These are phyloP conservation scores for Pinna nobilis DNA, from an alignment of 1,140 invertebrate genomes.

Conservation along the genomic window DNA sequence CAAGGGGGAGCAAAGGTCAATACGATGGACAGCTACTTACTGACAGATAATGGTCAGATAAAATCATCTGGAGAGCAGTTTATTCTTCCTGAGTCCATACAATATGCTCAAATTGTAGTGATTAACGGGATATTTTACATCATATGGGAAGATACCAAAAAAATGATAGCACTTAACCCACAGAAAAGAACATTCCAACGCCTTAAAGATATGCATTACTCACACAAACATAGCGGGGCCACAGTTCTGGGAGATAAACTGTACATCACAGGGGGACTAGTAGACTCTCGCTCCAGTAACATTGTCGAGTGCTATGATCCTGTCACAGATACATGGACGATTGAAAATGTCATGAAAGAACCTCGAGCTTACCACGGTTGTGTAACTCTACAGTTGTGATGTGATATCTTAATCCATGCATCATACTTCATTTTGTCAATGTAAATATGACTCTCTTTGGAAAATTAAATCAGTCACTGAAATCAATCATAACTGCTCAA, in stretches of 20 bases:
- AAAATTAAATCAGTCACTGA: too few species aligned
- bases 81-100: slow-evolving; percentile 67
- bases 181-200: slow-evolving; percentile 69
- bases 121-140: slow-evolving; percentile 71
- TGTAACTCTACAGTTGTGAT: slow-evolving; percentile 66
- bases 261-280: slow-evolving; percentile 89
- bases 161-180: slow-evolving; percentile 71
- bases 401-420: background rate
- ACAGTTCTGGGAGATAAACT: slow-evolving; percentile 87
- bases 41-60: slow-evolving; percentile 50
- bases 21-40: slow-evolving; percentile 70
- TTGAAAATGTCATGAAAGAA: slow-evolving; percentile 60
- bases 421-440: background rate
- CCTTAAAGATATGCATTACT: slow-evolving; percentile 61
- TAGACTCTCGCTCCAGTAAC: slow-evolving; percentile 69
- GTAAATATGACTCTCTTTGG: too few species aligned
- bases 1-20: slow-evolving; percentile 64
- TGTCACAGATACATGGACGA: slow-evolving; percentile 83
- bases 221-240: slow-evolving; percentile 77
- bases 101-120: slow-evolving; percentile 69
- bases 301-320: slow-evolving; percentile 90
- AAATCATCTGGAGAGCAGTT: slow-evolving; percentile 69
- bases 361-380: slow-evolving; percentile 66
- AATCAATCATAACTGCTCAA: too few species aligned
- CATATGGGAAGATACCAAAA: slow-evolving; percentile 71